Evolutionary conservation across 2,113 vertebrate genomes (phyloP), one percentile per base, ranked within the genome.

Genomic region (Martes martes): DNA sequence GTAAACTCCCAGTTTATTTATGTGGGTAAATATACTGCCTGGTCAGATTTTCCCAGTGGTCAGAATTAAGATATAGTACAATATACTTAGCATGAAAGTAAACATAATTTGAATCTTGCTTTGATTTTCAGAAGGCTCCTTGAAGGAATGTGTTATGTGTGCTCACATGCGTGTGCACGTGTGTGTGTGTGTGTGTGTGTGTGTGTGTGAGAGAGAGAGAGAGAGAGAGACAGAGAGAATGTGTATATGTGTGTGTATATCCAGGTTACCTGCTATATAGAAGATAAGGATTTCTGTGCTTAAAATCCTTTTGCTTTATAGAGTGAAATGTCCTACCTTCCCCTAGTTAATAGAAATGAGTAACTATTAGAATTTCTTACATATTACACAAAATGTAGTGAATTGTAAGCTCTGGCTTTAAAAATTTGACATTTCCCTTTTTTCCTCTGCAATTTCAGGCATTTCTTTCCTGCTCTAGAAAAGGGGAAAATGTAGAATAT

Each of bases 261-360:
- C 36, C 33, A 19, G 31, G 42, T 91, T n/a, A 81, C 83, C 73
- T 94, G 65, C 76, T 80, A 85, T 80, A 85, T 81, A 65, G 78
- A 95, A 36, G 36, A 89, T 91, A 47, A 95, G 61, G 19, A 78
- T 91, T 45, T 95, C 71, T 89, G 24, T 83, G 81, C 67, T 73
- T 82, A 65, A 50, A 87, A 81, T 86, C 18, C 18, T 95, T 92
- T 92, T 96, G 73, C 55, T 95, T 91, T 93, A 85, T 42, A 52
- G 50, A 71, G 28, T 80, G 69, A 97, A 95, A 79, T 94, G 28
- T 86, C 14, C 50, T 83, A 55, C 23, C 33, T 73, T 87, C 26
- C 23, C 42, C 84, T 88, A 79, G 45, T 92, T 89, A 73, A 93
- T 78, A 88, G 92, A 97, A 87, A 94, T 92, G 39, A 79, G 26